These are phyloP conservation scores for Tragulus kanchil DNA, from an alignment of 2,113 vertebrate species.

Conservation along the genomic window DNA sequence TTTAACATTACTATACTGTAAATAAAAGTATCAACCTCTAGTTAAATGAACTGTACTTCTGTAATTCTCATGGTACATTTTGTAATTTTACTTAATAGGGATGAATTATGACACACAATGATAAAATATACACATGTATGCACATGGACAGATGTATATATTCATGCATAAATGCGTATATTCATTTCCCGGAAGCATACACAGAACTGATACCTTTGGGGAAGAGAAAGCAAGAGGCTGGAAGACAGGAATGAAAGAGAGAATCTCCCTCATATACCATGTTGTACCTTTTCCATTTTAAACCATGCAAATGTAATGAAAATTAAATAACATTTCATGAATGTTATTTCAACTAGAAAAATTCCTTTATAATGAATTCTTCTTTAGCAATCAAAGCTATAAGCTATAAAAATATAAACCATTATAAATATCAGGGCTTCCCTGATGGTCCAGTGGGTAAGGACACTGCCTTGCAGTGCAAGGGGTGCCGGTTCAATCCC, in stretches of 20 bases:
- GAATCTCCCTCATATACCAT: background rate
- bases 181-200: background rate
- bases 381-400: background rate
- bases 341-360: constrained; percentile 34
- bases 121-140: background rate
- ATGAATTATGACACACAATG: background rate
- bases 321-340: constrained; percentile 22
- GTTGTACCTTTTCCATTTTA: background rate
- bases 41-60: constrained; percentile 3
- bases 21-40: constrained; percentile 12
- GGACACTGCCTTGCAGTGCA: too few relatives aligned
- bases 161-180: background rate
- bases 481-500: too few relatives aligned
- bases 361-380: background rate
- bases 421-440: background rate
- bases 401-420: constrained; percentile 11
- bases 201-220: background rate
- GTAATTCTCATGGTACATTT: background rate
- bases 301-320: constrained; percentile 6
- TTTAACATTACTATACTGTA: background rate
- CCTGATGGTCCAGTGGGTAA: too few relatives aligned
- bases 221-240: background rate
- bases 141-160: background rate
- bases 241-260: background rate
- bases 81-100: background rate